Base-by-base conservation (phyloP, 2,888 invertebrate species). In the Panopea generosa region DNA sequence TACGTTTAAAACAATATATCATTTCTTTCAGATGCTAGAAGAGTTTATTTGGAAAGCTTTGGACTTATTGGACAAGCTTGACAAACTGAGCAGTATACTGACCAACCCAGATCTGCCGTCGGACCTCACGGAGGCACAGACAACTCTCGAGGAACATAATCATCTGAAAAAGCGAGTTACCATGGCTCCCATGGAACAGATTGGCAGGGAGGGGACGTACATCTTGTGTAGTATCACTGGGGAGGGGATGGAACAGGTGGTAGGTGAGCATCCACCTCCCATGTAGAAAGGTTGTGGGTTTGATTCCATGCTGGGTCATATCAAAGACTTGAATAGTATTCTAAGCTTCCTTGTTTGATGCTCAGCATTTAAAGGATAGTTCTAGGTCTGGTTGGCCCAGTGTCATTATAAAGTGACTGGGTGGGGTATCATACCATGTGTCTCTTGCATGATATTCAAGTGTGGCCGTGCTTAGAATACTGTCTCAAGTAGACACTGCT, bases 41-140 rank as follows among this genome's bases (percentile, higher is more conserved):
- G 98, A 98, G 91, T 96, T 99, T 93, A 96, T 97, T 88, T 98
- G 98, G 97, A 97, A 98, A 94, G 97, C 98, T 1, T 96, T 97
- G 57, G 99, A 99, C 92, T 94, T 98, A 81, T 94, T 98, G 77
- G 97, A 98, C 92, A 95, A 97, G 80, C 94, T 99, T 75, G 98
- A 99, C 90, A 97, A 98, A 90, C 94, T 98, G 79, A 97, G 98
- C 91, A 97, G 98, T 91, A 98, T 98, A 92, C 95, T 99, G 63
- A 96, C 96, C 63, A 95, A 97, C 83, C 97, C 97, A 83, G 98
- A 98, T 90, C 97, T 98, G 90, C 98, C 99, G 0, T 97, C 98
- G 90, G 98, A 99, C 93, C 97, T 98, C 24, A 96, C 95, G 67
- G 96, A 97, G 59, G 98, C 99, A 20, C 96, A 98, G 89, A 96